phyloP scores from a whole-genome alignment of 2,888 invertebrate species.

The Taenaris catops region DNA sequence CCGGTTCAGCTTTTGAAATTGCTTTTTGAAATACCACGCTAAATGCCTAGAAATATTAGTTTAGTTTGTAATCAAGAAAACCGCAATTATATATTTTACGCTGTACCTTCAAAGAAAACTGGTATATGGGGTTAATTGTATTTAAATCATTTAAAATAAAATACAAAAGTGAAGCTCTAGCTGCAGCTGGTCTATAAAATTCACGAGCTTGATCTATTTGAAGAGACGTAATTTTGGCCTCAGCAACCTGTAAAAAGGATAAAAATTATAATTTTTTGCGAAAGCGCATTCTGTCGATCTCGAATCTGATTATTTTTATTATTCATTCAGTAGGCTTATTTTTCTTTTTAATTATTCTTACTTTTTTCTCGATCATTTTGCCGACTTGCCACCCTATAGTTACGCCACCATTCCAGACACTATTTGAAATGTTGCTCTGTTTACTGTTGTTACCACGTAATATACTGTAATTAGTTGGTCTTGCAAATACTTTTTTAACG shows the following conservation, averaged over 20 bases:
- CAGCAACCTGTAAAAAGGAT: conserved; percentile 79
- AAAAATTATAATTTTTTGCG: conserved; percentile 1
- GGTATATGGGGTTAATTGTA: conserved; percentile 98
- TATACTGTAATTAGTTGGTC: no score
- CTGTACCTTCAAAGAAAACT: conserved; percentile 98
- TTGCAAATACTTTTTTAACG: no score
- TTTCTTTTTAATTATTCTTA: no score
- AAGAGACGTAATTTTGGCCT: conserved; percentile 94
- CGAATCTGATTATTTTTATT: no score
- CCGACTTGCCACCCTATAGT: no score
- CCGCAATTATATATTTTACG: no score
- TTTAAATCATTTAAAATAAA: conserved; percentile 97
- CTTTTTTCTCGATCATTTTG: no score
- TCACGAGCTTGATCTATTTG: conserved; percentile 97
- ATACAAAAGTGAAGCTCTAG: conserved; percentile 95
- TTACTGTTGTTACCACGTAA: no score
- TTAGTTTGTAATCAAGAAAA: no score
- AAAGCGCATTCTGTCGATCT: background rate
- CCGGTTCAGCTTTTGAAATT: conserved; percentile 91
- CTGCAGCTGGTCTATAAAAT: conserved; percentile 92
- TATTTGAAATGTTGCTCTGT: no score
- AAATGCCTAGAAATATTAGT: conserved; percentile 89
- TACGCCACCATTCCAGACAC: no score
- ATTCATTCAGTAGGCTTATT: no score
- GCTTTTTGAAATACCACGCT: conserved; percentile 99